Percentiles rank a stretch among this genome's conserved stretches.
phyloP scores from a whole-genome alignment of 2,888 invertebrate species.

The Muschampia plurimacula region DNA sequence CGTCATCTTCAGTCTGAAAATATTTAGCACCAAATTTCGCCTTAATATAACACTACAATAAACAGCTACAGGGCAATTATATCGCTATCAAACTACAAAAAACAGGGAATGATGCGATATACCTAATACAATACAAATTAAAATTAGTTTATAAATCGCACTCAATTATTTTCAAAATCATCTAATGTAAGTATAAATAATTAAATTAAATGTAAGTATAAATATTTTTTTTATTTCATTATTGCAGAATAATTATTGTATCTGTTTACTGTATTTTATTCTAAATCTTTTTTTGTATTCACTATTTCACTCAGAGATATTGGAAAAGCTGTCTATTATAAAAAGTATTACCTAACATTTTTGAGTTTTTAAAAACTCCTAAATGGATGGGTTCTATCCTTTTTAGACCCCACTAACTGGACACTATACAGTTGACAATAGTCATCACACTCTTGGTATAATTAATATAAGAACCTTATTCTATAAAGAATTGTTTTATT shows the following conservation, averaged over 20 bases:
- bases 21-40: constrained; percentile 74
- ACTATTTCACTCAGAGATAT: no score
- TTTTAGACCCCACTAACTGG: background rate
- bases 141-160: constrained; percentile 31
- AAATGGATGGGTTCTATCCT: background rate
- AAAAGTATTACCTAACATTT: background rate
- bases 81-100: constrained; percentile 74
- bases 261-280: constrained; percentile 4
- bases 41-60: constrained; percentile 61
- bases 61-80: constrained; percentile 62
- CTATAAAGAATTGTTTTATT: no score
- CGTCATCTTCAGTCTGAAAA: constrained; percentile 69
- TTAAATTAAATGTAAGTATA: no score
- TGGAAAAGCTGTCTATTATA: no score
- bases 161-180: background rate
- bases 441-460: background rate
- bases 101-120: constrained; percentile 78
- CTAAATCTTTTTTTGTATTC: background rate
- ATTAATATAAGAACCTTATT: background rate
- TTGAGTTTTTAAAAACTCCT: background rate
- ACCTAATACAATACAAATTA: constrained; percentile 49
- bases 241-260: constrained; percentile 16
- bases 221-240: constrained; percentile 4
- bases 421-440: background rate
- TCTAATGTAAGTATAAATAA: no score